Conservation (phyloP, 2,113 vertebrate species). For the Sapayoa aenigma region DNA sequence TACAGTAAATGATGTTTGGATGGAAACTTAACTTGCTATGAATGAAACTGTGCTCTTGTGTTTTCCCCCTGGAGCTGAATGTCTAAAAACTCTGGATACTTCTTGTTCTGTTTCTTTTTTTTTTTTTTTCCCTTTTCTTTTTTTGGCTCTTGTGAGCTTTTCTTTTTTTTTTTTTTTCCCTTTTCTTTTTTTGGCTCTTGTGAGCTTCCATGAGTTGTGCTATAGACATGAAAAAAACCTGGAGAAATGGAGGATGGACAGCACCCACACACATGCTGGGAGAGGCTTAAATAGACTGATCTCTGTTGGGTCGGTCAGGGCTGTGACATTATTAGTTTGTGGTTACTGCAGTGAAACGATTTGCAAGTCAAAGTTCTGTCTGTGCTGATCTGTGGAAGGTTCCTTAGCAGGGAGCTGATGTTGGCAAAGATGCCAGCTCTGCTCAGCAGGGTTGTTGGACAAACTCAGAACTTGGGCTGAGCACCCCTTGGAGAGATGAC, state of each 20-base stretch:
- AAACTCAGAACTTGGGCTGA: background rate
- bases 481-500: background rate
- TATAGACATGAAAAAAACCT: background rate
- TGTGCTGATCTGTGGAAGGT: accelerated
- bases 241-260: background rate
- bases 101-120: constrained; percentile 11
- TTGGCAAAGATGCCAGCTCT: background rate
- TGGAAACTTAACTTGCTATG: constrained; percentile 60
- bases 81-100: constrained; percentile 39
- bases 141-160: background rate
- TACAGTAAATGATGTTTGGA: constrained; percentile 35
- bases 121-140: background rate
- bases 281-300: background rate
- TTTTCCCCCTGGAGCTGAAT: constrained; percentile 48
- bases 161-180: background rate
- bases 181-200: background rate
- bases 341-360: background rate
- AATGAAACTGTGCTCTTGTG: constrained; percentile 38
- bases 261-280: background rate
- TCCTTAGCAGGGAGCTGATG: background rate
- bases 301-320: background rate
- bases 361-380: background rate
- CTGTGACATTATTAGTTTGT: background rate
- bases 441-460: background rate
- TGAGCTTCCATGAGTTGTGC: background rate